These are phyloP conservation scores for Oceanodroma leucorhoa DNA, from an alignment of 2,797 vertebrate species.

Conservation along the genomic window DNA sequence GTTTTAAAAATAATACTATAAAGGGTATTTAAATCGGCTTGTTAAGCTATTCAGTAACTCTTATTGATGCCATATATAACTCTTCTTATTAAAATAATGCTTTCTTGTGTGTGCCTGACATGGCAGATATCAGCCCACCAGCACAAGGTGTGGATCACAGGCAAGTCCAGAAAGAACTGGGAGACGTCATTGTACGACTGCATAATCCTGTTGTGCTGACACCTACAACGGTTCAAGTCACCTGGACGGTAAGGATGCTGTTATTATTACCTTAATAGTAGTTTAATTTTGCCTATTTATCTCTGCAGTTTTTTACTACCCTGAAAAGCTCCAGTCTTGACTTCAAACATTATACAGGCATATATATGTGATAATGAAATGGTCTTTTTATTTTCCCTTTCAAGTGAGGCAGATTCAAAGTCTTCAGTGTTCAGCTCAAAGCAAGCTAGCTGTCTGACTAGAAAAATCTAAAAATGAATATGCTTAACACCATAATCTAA, in stretches of 20 bases:
- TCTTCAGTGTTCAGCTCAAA: not conserved
- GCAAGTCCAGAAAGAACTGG: conserved; percentile 96
- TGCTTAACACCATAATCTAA: not conserved
- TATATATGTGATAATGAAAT: not conserved
- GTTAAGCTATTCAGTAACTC: not conserved
- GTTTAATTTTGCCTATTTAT: not conserved
- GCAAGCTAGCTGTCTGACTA: not conserved
- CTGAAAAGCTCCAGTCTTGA: not conserved
- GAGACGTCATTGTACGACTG: conserved; percentile 92
- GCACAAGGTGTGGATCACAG: conserved; percentile 97
- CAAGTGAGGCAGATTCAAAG: not conserved
- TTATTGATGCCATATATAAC: not conserved
- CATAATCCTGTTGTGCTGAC: conserved; percentile 94
- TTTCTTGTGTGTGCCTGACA: not conserved
- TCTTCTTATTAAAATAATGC: not conserved
- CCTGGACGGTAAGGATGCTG: conserved; percentile 89
- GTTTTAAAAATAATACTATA: not conserved
- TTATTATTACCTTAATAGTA: not conserved
- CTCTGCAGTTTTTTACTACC: not conserved
- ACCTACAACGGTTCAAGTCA: conserved; percentile 93
- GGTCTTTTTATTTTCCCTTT: not conserved
- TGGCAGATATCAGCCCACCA: conserved; percentile 94
- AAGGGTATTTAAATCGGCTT: not conserved
- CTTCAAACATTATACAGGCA: not conserved
- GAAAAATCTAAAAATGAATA: not conserved